Conservation (phyloP, 53 echinoderm and acorn worm genomes). For the Paracentrotus lividus region DNA sequence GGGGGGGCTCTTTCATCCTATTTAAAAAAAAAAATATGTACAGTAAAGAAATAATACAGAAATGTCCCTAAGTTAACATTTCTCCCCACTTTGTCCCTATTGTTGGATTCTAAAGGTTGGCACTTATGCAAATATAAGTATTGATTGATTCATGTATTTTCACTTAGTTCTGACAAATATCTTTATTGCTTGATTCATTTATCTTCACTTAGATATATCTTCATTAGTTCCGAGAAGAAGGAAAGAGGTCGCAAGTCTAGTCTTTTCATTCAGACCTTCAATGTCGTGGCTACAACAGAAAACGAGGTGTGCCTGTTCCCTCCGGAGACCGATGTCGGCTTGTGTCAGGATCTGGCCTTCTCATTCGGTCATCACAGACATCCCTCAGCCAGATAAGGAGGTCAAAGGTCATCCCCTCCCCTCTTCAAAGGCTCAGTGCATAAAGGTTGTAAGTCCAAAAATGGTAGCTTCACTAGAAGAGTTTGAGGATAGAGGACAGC, state of each 20-base stretch:
- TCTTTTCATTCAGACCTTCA: conserved; percentile 87
- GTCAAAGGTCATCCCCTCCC: not conserved
- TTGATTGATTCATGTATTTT: not conserved
- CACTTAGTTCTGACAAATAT: no score
- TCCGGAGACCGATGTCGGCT: conserved; percentile 80
- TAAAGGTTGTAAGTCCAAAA: conserved; percentile 10
- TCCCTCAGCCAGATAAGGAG: conserved; percentile 59
- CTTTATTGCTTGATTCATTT: no score
- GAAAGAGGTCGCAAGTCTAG: conserved; percentile 92
- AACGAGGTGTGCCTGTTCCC: conserved; percentile 97
- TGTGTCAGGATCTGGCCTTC: conserved; percentile 89
- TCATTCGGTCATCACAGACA: conserved; percentile 78
- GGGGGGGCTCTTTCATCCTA: no score
- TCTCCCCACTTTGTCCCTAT: no score
- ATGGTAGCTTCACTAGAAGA: not conserved
- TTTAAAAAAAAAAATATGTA: no score
- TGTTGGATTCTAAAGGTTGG: no score
- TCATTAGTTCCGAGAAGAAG: conserved; percentile 93
- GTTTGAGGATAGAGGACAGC: not conserved
- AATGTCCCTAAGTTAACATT: no score
- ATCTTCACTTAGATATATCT: conserved; percentile 75
- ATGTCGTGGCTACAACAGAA: conserved; percentile 90
- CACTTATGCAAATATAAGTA: no score
- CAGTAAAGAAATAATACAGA: no score
- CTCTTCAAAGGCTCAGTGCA: not conserved